These are phyloP conservation scores for Heliconius himera DNA, from an alignment of 1,140 invertebrate genomes.

Conservation along the genomic window DNA sequence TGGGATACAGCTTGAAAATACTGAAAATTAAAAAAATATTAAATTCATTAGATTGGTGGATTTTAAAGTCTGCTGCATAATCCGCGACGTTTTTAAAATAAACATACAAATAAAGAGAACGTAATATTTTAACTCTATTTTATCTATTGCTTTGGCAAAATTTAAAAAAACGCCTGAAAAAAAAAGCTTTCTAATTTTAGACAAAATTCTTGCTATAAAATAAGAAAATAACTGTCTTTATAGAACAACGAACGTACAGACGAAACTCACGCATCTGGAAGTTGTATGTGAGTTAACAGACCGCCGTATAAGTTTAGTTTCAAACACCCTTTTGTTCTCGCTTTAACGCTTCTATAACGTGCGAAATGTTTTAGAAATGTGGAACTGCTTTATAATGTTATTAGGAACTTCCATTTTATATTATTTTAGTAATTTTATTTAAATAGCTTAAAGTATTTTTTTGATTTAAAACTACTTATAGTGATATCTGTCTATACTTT, in stretches of 20 bases:
- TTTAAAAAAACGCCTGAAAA: too few relatives aligned
- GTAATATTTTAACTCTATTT: too few relatives aligned
- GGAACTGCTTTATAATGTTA: conserved; percentile 4
- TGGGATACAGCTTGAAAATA: too few relatives aligned
- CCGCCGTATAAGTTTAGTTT: conserved; percentile 16
- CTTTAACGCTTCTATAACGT: conserved; percentile 18
- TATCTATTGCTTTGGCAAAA: too few relatives aligned
- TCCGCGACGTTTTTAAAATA: too few relatives aligned
- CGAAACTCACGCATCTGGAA: conserved; percentile 30
- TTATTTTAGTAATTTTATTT: not conserved
- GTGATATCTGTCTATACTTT: not conserved
- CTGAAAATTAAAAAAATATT: too few relatives aligned
- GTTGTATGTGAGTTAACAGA: conserved; percentile 13
- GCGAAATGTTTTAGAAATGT: conserved; percentile 1
- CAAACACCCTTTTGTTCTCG: conserved; percentile 19
- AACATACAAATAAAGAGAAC: too few relatives aligned
- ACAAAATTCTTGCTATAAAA: not conserved
- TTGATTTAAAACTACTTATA: not conserved
- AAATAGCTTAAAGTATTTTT: not conserved
- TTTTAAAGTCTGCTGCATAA: too few relatives aligned
- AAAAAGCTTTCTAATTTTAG: not conserved
- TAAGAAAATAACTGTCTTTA: not conserved
- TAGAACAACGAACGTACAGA: not conserved
- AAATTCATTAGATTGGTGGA: too few relatives aligned
- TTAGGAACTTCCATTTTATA: not conserved